Evolutionary conservation across 2,888 invertebrate species (phyloP), one percentile per base, ranked within the genome.

Genomic region (Coelopa pilipes): DNA sequence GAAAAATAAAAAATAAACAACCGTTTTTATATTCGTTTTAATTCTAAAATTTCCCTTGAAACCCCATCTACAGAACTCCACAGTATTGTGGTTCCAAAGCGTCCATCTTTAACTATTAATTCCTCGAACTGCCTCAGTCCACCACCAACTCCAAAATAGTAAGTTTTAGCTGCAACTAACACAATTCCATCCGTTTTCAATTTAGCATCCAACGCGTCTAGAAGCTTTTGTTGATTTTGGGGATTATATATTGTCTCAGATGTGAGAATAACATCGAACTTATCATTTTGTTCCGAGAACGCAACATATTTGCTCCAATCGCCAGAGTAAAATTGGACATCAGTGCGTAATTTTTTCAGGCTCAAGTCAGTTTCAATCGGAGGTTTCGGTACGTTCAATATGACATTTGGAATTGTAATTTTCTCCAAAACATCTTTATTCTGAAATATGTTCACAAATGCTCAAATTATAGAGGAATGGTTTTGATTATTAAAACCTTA

Each of bases 91-190:
- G 88, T 87, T 45, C 88, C 82, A 80, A 96, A 92, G 59, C 85
- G 80, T 34, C 88, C 88, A 81, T 90, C 90, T 66, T 88, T 87
- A 74, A 88, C 82, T 9, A 96, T 80, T 69, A 90, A 85, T 62
- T 90, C 85, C 85, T 93, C 91, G 89, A 98, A 98, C 79, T 93
- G 91, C 77, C 92, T 88, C 57, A 93, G 89, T 13, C 96, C 93
- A 69, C 98, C 98, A 13, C 98, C 98, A 24, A 98, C 96, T 77
- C 98, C 98, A 89, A 98, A 98, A 87, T 99, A 99, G 87, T 93
- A 92, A 15, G 92, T 91, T 89, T 98, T 99, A 3, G 96, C 97
- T 70, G 97, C 97, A 73, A 98, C 87, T 85, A 91, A 93, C 77
- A 90, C 89, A 62, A 84, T 82, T 57, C 96, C 97, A 78, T 90